These are phyloP conservation scores for Melitaea athalia DNA, from an alignment of 2,888 invertebrate species.

Conservation along the genomic window DNA sequence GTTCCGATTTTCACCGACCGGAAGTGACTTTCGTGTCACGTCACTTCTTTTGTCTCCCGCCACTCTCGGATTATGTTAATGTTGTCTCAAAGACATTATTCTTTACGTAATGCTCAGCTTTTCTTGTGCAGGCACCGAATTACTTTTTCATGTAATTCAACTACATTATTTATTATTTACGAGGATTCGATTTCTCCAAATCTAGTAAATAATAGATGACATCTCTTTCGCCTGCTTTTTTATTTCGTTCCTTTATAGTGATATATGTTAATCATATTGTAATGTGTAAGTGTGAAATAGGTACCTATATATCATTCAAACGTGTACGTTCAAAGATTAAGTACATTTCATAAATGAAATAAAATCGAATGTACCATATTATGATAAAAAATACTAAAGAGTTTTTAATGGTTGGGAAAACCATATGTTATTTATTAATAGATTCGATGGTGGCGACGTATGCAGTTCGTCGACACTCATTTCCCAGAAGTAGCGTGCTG, in stretches of 20 bases:
- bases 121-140: slow-evolving; percentile 53
- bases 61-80: slow-evolving; percentile 76
- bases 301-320: too few relatives aligned
- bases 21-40: slow-evolving; percentile 57
- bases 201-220: neutral
- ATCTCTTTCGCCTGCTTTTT: neutral
- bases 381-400: slow-evolving; percentile 17
- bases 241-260: too few relatives aligned
- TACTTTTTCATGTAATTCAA: slow-evolving; percentile 56
- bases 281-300: neutral
- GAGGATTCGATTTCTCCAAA: neutral
- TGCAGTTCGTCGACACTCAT: slow-evolving; percentile 56
- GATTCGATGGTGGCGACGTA: slow-evolving; percentile 42
- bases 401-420: slow-evolving; percentile 40
- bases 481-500: slow-evolving; percentile 65
- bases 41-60: slow-evolving; percentile 65
- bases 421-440: slow-evolving; percentile 45
- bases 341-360: neutral
- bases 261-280: too few relatives aligned
- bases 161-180: slow-evolving; percentile 16
- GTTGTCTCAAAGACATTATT: slow-evolving; percentile 74
- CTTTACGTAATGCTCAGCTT: slow-evolving; percentile 66
- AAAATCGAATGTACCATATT: slow-evolving; percentile 1
- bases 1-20: slow-evolving; percentile 45
- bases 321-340: neutral